Evolutionary conservation across 2,888 invertebrate genomes (phyloP).

Genomic region (Pollenia labialis): DNA sequence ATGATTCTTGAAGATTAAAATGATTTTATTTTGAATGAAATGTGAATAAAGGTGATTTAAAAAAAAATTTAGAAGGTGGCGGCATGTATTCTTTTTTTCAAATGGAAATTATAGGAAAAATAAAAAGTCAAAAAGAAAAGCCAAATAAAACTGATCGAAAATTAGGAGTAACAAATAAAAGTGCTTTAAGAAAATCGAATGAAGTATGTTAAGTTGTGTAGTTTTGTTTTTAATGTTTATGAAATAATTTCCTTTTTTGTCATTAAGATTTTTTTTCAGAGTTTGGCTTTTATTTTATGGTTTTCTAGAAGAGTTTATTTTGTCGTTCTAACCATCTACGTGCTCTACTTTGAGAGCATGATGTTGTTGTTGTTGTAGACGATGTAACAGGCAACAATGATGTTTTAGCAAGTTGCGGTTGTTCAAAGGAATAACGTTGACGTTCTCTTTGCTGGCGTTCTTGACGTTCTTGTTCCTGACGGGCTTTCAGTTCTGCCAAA

Average conservation of each 20-base stretch:
- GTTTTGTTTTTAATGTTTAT: constrained; percentile 45
- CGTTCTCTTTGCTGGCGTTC: constrained; percentile 79
- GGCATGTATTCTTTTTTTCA: constrained; percentile 69
- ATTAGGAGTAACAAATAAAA: constrained; percentile 35
- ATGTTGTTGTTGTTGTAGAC: constrained; percentile 70
- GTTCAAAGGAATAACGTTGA: constrained; percentile 77
- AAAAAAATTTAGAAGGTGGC: constrained; percentile 50
- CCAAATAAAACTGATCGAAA: constrained; percentile 68
- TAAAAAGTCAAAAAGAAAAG: constrained; percentile 65
- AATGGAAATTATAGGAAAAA: constrained; percentile 55
- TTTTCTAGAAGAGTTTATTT: constrained; percentile 69
- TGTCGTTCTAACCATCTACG: constrained; percentile 82
- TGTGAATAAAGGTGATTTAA: constrained; percentile 40
- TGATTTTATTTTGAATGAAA: constrained; percentile 54
- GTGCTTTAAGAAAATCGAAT: constrained; percentile 45
- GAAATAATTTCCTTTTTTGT: constrained; percentile 41
- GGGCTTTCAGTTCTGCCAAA: constrained; percentile 82
- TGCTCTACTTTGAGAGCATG: constrained; percentile 66
- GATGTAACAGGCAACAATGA: constrained; percentile 23
- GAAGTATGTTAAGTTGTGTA: constrained; percentile 31
- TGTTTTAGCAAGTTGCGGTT: constrained; percentile 72
- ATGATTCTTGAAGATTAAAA: constrained; percentile 31
- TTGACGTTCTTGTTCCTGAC: constrained; percentile 85
- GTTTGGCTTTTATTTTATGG: constrained; percentile 71
- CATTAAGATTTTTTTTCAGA: constrained; percentile 44